phyloP scores from a whole-genome alignment of 1,140 invertebrate species.

The Aphelinus atriplicis region DNA sequence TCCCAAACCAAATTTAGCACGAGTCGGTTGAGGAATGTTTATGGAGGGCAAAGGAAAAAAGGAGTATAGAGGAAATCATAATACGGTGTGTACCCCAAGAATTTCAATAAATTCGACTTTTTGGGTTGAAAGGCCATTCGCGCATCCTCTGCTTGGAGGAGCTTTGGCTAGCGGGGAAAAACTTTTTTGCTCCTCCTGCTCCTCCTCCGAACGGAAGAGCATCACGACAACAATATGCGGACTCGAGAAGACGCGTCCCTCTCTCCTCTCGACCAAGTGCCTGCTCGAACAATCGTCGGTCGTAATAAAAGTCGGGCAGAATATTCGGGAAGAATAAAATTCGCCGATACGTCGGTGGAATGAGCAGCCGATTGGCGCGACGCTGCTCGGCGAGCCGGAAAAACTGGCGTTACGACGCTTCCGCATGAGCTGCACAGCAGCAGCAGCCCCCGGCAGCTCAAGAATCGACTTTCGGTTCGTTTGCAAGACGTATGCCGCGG shows the following conservation, averaged over 20 bases:
- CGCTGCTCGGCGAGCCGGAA: slow-evolving; percentile 51
- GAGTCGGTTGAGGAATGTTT: too few relatives aligned
- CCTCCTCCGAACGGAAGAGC: background rate
- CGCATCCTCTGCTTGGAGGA: background rate
- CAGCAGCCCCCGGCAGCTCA: slow-evolving; percentile 18
- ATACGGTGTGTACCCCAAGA: background rate
- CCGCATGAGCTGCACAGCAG: slow-evolving; percentile 34
- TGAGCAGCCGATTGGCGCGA: slow-evolving; percentile 41
- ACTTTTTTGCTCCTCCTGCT: background rate
- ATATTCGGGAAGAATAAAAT: slow-evolving; percentile 47
- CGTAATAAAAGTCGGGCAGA: slow-evolving; percentile 37
- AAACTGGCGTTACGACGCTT: slow-evolving; percentile 55
- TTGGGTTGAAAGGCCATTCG: slow-evolving; percentile 1
- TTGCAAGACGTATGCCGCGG: slow-evolving; percentile 22
- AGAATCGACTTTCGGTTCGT: slow-evolving; percentile 29
- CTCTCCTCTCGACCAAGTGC: too few relatives aligned
- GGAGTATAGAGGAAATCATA: background rate
- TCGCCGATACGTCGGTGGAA: slow-evolving; percentile 45
- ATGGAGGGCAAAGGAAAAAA: background rate
- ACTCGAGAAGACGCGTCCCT: background rate
- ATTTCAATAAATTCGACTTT: slow-evolving; percentile 16
- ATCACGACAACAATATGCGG: slow-evolving; percentile 18
- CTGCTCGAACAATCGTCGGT: slow-evolving; percentile 13
- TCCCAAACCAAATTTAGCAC: too few relatives aligned
- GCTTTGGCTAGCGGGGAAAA: slow-evolving; percentile 2